A percentile compares a stretch with the other conserved stretches of the same genome.
Evolutionary conservation across 2,113 vertebrate species (phyloP).

Genomic region (Columbina picui): DNA sequence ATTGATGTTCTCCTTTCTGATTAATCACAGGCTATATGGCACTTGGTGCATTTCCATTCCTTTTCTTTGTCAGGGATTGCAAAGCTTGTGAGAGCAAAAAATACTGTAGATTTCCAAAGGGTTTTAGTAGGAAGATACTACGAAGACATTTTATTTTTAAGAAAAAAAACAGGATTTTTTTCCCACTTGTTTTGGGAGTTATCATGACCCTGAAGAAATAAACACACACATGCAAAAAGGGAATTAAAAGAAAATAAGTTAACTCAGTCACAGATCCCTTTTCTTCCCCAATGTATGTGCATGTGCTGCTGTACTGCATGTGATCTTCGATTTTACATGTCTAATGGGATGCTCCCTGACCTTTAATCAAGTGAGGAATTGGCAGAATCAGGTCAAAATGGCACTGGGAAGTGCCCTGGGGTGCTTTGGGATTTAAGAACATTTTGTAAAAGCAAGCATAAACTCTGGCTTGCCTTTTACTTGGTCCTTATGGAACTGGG

Average conservation of each 20-base stretch:
- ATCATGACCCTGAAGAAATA: background rate
- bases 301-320: fast-evolving
- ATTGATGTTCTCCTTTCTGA: background rate
- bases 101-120: background rate
- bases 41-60: background rate
- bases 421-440: background rate
- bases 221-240: background rate
- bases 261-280: background rate
- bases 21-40: background rate
- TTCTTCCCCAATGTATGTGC: background rate
- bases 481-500: background rate
- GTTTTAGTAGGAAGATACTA: background rate
- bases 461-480: background rate
- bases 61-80: background rate
- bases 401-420: background rate
- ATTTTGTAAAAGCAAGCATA: background rate
- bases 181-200: background rate
- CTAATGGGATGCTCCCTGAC: background rate
- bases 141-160: background rate
- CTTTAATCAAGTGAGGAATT: background rate
- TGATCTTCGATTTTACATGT: background rate
- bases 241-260: background rate
- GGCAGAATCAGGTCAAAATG: fast-evolving
- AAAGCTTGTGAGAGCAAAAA: background rate
- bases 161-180: background rate